Conservation (phyloP, 2,888 invertebrate genomes). For the Dryocosmus kuriphilus region DNA sequence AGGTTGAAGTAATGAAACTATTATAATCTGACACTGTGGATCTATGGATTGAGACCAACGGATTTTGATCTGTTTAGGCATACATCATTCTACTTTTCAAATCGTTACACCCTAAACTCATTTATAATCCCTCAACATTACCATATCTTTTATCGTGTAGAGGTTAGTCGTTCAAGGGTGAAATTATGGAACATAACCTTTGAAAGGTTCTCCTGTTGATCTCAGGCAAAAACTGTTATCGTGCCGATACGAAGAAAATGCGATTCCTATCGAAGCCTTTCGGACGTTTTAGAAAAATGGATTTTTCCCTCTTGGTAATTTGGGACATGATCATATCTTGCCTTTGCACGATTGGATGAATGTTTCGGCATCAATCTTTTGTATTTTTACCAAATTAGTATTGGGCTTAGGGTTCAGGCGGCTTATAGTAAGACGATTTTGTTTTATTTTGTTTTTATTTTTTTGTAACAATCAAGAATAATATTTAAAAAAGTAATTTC, state of each 20-base stretch:
- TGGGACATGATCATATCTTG: neutral
- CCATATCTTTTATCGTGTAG: neutral
- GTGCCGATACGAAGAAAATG: neutral
- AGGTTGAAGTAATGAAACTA: too few relatives aligned
- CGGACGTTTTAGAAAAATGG: neutral
- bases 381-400: neutral
- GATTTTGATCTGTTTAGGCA: neutral
- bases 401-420: too few relatives aligned
- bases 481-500: too few relatives aligned
- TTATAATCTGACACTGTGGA: too few relatives aligned
- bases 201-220: neutral
- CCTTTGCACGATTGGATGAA: neutral
- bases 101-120: neutral
- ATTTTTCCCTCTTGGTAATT: neutral
- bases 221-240: neutral
- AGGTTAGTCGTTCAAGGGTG: neutral
- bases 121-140: neutral
- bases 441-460: too few relatives aligned
- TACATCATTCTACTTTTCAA: neutral
- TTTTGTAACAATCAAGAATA: too few relatives aligned
- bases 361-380: neutral
- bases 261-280: neutral
- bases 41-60: neutral
- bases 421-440: too few relatives aligned
- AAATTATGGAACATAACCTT: neutral